Evolutionary conservation across 2,888 invertebrate genomes (phyloP), one percentile per base, ranked within the genome.

Genomic region (Halictus ligatus): DNA sequence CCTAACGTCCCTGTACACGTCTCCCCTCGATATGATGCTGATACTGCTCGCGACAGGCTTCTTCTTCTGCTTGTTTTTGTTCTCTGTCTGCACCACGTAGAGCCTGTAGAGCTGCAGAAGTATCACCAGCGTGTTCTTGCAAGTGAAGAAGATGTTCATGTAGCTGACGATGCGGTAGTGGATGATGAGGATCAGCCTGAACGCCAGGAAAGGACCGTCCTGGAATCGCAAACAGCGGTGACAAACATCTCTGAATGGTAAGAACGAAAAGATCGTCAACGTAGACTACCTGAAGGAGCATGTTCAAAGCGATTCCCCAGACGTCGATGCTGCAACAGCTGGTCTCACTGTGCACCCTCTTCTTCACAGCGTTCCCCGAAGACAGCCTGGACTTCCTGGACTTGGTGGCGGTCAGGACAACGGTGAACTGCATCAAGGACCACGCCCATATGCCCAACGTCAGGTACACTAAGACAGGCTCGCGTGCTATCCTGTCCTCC

Each of bases 111-210:
- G 96, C 94, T 98, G 98, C 0, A 99, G 96, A 0, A 98, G 95
- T 85, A 99, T 99, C 15, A 99, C 99, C 94, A 98, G 95, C 0
- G 98, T 97, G 93, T 98, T 98, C 95, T 98, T 98, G 95, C 98
- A 98, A 0, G 99, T 99, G 95, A 99, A 99, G 96, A 99, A 99
- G 35, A 99, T 98, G 94, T 99, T 99, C 97, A 99, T 99, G 93
- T 99, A 99, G 92, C 98, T 98, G 89, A 98, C 97, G 50, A 99
- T 98, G 89, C 97, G 97, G 95, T 98, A 99, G 92, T 98, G 97
- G 15, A 98, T 96, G 84, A 99, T 98, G 72, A 99, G 97, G 48
- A 98, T 96, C 4, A 99, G 96, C 1, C 99, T 96, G 94, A 99
- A 98, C 0, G 98, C 97, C 12, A 99, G 95, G 95, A 98, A 99